Base-by-base conservation (phyloP, 1,140 invertebrate species). In the Drosophila nasuta region DNA sequence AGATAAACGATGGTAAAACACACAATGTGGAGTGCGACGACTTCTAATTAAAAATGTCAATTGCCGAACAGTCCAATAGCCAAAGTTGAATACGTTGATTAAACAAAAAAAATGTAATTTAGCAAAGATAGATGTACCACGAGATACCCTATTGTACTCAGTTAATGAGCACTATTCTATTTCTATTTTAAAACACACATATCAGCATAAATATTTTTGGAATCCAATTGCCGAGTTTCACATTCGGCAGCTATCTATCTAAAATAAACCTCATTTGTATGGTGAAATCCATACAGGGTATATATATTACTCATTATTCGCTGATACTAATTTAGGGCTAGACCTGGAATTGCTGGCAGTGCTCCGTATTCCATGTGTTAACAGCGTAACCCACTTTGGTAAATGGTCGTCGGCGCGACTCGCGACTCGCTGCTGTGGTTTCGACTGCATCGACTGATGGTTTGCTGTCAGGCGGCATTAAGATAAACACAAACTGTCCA, bases 401-500 rank as follows among this genome's bases (percentile, higher is more conserved):
- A 7, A 65, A 76, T 81, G 25, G 43, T 20, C 45, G 20, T 25
- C 20, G 20, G 20, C 20, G 43, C 7, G 57, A 58, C 43, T 17
- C 45, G 48, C 20, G 20, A 11, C 33, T 20, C 6, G 13, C 35
- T 10, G 43, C 65, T 58, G 54, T 77, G 71, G 67, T 54, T 48
- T 64, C 62, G 54, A 58, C 65, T 60, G 51, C 76, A 59, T 58
- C 41, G 51, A 25, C 49, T 89, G 85, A 89, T 89, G 86, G 59
- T 79, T 89, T 49, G 68, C 85, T 89, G 85, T 89, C 85, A 90
- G 38, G 46, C 15, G 78, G 85, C 28, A 89, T 89, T 89, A 76
- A 90, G 85, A 89, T 89, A 89, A 89, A 89, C 20, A 76, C 72
- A 49, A 17, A 65, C 60, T 80, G 73, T 77, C 76, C 64, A 15